Evolutionary conservation across 1,140 invertebrate species (phyloP).

Genomic region (Drosophila carrolli): DNA sequence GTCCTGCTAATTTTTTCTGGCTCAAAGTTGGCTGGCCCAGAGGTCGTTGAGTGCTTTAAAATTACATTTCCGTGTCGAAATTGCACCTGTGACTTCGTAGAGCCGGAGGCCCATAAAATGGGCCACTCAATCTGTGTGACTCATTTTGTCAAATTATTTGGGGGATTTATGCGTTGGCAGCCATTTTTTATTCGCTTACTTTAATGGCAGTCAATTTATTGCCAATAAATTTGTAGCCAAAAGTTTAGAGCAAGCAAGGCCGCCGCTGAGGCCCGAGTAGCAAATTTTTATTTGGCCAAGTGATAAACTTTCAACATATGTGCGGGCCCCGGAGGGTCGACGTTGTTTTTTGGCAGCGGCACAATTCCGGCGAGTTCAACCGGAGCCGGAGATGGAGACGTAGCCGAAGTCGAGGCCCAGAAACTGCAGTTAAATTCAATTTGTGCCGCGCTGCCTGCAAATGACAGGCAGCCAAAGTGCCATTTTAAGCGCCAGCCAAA

Average conservation of each 20-base stretch:
- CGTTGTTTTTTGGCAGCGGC: constrained; percentile 63
- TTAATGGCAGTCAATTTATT: constrained; percentile 83
- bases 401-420: constrained; percentile 29
- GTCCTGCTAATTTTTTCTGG: constrained; percentile 57
- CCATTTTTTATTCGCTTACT: constrained; percentile 77
- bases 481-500: constrained; percentile 80
- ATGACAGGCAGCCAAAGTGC: constrained; percentile 78
- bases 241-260: constrained; percentile 74
- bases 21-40: constrained; percentile 23
- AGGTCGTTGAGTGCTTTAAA: constrained; percentile 69
- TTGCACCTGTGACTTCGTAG: constrained; percentile 68
- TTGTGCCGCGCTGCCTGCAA: constrained; percentile 76
- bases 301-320: constrained; percentile 82
- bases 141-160: constrained; percentile 83
- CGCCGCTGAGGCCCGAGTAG: constrained; percentile 49
- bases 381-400: background rate
- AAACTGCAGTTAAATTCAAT: constrained; percentile 83
- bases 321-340: constrained; percentile 42
- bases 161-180: constrained; percentile 80
- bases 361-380: constrained; percentile 38
- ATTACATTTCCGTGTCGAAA: constrained; percentile 79
- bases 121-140: constrained; percentile 80
- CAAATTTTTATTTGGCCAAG: constrained; percentile 78
- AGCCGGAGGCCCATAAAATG: constrained; percentile 46
- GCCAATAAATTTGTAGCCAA: constrained; percentile 83